Percentiles rank a stretch among this genome's conserved stretches.
Evolutionary conservation across 2,113 vertebrate species (phyloP).

Genomic region (Pholis gunnellus): DNA sequence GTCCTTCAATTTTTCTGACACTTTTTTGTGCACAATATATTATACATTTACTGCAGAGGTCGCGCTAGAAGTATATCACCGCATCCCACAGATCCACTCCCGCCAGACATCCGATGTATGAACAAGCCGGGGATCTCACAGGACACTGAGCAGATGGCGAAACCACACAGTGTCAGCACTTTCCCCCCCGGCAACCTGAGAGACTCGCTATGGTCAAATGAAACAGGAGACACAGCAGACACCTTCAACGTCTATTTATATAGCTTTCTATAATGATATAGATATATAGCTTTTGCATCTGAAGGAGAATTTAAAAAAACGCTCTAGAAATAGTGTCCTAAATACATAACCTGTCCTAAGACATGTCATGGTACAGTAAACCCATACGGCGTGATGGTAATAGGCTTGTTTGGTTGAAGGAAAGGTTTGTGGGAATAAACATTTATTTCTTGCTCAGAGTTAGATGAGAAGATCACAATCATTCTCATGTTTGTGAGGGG

Average conservation of each 20-base stretch:
- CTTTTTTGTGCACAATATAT: not conserved
- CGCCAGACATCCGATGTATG: conserved; percentile 48
- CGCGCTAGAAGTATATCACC: conserved; percentile 42
- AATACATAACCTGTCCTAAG: not conserved
- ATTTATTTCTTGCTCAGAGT: not conserved
- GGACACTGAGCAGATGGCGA: conserved; percentile 73
- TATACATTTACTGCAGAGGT: conserved; percentile 49
- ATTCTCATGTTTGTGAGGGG: not conserved
- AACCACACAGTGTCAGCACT: conserved; percentile 73
- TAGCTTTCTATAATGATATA: too few relatives aligned
- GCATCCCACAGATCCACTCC: conserved; percentile 46
- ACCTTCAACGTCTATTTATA: conserved; percentile 67
- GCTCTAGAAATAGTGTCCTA: conserved; percentile 3
- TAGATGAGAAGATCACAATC: not conserved
- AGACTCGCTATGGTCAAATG: conserved; percentile 67
- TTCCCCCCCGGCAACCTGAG: conserved; percentile 65
- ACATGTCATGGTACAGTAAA: not conserved
- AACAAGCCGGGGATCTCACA: conserved; percentile 60
- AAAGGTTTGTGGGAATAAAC: not conserved
- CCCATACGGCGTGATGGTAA: not conserved
- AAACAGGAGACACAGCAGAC: conserved; percentile 66
- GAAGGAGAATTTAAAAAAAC: conserved; percentile 45
- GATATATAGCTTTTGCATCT: conserved; percentile 36
- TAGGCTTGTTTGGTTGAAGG: not conserved
- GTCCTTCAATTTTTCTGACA: conserved; percentile 39